A percentile compares a stretch with the other conserved stretches of the same genome.
These are phyloP conservation scores for Sternarchorhynchus goeldii DNA, from an alignment of 2,797 vertebrate genomes.

Conservation along the genomic window DNA sequence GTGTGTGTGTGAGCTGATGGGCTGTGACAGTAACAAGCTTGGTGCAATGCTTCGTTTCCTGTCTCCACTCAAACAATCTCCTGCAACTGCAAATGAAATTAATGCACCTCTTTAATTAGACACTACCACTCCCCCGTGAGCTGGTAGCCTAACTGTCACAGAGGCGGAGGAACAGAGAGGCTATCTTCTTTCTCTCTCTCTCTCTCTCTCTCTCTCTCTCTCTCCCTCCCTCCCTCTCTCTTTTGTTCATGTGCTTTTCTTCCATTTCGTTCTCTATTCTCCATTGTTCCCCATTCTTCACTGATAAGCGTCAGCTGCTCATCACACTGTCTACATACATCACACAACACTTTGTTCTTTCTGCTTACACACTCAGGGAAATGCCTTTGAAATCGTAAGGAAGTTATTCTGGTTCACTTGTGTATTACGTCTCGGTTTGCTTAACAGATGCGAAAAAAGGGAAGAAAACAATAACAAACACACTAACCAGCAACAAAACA, in stretches of 20 bases:
- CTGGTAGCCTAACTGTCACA: slow-evolving; percentile 17
- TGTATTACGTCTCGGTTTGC: background rate
- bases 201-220: background rate
- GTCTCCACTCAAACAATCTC: background rate
- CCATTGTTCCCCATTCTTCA: no score
- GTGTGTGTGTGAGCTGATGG: background rate
- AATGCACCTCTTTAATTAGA: slow-evolving; percentile 32
- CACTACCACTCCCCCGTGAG: background rate
- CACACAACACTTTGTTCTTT: background rate
- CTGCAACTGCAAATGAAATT: slow-evolving; percentile 30
- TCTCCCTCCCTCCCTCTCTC: background rate
- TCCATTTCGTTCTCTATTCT: no score
- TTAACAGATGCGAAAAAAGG: no score
- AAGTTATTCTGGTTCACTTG: background rate
- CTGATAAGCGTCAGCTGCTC: no score
- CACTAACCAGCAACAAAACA: no score
- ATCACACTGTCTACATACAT: background rate
- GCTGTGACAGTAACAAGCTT: slow-evolving; percentile 26
- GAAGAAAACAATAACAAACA: no score
- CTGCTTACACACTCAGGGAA: background rate
- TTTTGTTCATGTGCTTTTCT: no score
- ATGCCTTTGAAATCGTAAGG: background rate
- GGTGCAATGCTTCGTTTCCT: slow-evolving; percentile 17
- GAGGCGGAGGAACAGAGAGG: background rate
- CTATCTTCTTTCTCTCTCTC: background rate